Base-by-base conservation (phyloP, 2,797 vertebrate species). In the Tachyglossus aculeatus region DNA sequence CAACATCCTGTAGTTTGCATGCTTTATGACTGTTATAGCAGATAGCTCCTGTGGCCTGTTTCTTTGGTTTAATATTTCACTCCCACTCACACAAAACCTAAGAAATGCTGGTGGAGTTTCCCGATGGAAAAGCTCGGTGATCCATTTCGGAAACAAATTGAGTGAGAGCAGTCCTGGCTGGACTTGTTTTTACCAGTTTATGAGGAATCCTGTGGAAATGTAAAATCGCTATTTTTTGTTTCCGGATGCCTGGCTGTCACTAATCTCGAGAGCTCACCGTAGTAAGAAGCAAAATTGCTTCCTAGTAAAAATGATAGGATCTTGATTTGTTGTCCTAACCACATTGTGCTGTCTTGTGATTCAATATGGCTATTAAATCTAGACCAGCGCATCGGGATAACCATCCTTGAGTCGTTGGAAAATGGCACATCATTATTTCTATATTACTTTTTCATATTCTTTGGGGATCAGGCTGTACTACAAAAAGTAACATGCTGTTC, bases 381-480 rank as follows among this genome's bases (percentile, higher is more conserved):
- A 51, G 33, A 57, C 14, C 12, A 16, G 15, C 9, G 18, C 3
- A 12, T 59, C 39, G 59, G 12, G 33, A 13, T 72, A 48, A 58
- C 60, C n/a, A 71, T 21, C 15, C 29, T 12, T 54, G 25, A 55
- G 31, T 73, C 62, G 41, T 37, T 45, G 29, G 31, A 32, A 78
- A 65, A 58, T 10, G 54, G 25, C 59, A 69, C 60, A 47, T 33
- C 37, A 67, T 40, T n/a, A 63, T 7, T 50, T 37, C 33, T 33
- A 47, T 37, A 22, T 52, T 57, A 57, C 4, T 55, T 71, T 63
- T 47, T 33, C 43, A 39, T 25, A 6, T 13, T 45, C 44, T 25
- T 31, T 41, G 45, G 16, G 53, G 19, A 61, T 38, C 58, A 47
- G 11, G n/a, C 59, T 41, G 22, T n/a, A 47, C 22, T 19, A 24